Conservation (phyloP, 30 jellyfish, hydroid and myxozoan genomes). For the Calvadosia cruxmelitensis region DNA sequence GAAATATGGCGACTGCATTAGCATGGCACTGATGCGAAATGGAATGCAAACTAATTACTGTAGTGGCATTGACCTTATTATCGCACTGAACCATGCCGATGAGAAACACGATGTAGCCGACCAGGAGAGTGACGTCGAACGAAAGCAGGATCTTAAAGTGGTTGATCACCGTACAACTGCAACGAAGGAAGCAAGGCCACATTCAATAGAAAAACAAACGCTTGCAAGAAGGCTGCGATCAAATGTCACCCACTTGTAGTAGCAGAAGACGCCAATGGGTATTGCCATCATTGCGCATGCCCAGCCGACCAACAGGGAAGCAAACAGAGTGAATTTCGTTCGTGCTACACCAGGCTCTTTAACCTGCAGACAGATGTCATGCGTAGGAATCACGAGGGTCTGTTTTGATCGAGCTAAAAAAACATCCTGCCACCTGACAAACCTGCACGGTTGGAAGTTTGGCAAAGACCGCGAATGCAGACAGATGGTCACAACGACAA, state of each 20-base stretch:
- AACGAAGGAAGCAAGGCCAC: neutral
- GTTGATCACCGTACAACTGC: constrained; percentile 20
- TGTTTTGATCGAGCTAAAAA: neutral
- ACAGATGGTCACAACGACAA: constrained; percentile 28
- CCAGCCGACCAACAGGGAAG: neutral
- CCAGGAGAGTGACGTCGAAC: constrained; percentile 22
- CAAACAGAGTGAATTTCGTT: neutral
- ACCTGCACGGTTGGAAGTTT: constrained; percentile 31
- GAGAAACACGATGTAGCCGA: constrained; percentile 30
- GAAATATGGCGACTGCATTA: too few relatives aligned
- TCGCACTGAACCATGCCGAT: constrained; percentile 35
- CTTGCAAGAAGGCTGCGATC: too few relatives aligned
- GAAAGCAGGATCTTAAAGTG: constrained; percentile 13
- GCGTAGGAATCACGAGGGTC: neutral
- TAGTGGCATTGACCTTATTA: constrained; percentile 14
- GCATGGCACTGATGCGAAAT: neutral
- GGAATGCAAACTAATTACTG: neutral
- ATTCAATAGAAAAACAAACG: too few relatives aligned
- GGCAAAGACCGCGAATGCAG: constrained; percentile 35
- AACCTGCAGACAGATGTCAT: neutral
- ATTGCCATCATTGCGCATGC: neutral
- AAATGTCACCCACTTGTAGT: neutral
- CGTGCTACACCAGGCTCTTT: neutral
- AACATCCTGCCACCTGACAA: neutral
- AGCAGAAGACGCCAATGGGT: neutral